These are phyloP conservation scores for Dyspetes luteomarginatus DNA, from an alignment of 2,888 invertebrate species.

Conservation along the genomic window DNA sequence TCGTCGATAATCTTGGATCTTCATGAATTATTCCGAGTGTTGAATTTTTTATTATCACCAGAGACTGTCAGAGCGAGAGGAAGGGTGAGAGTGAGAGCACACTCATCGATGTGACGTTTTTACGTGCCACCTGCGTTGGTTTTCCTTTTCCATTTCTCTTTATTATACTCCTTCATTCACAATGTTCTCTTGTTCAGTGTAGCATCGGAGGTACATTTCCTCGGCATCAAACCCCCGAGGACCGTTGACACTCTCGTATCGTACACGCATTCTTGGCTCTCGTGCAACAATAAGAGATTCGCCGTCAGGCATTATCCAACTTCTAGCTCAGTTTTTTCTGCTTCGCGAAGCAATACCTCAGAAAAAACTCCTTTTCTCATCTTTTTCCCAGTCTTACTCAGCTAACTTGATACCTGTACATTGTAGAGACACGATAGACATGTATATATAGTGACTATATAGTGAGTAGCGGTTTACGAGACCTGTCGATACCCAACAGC, in stretches of 20 bases:
- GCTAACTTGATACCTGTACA: not conserved
- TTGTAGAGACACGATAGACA: not conserved
- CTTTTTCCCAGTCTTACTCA: not conserved
- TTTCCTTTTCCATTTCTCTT: not conserved
- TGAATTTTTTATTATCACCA: constrained; percentile 37
- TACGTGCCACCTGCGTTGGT: constrained; percentile 7
- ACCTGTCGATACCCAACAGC: not conserved
- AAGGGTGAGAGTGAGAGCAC: constrained; percentile 2
- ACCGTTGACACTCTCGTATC: constrained; percentile 45
- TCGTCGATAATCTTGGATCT: not conserved
- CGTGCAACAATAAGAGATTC: constrained; percentile 12
- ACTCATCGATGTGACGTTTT: constrained; percentile 10
- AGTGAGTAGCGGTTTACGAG: not conserved
- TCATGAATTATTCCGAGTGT: constrained; percentile 42
- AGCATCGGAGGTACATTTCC: constrained; percentile 23
- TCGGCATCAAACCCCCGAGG: constrained; percentile 27
- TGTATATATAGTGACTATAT: not conserved
- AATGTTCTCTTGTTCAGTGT: not conserved
- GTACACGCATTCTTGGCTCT: constrained; percentile 35
- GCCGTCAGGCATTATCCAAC: constrained; percentile 3
- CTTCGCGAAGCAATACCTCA: constrained; percentile 13
- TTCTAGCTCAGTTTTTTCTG: constrained; percentile 23
- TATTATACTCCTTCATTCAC: not conserved
- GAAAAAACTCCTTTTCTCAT: constrained; percentile 27
- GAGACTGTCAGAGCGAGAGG: not conserved